Percentiles rank a stretch among this genome's conserved stretches.
phyloP scores from a whole-genome alignment of 2,113 vertebrate genomes.

The Trichomycterus rosablanca region DNA sequence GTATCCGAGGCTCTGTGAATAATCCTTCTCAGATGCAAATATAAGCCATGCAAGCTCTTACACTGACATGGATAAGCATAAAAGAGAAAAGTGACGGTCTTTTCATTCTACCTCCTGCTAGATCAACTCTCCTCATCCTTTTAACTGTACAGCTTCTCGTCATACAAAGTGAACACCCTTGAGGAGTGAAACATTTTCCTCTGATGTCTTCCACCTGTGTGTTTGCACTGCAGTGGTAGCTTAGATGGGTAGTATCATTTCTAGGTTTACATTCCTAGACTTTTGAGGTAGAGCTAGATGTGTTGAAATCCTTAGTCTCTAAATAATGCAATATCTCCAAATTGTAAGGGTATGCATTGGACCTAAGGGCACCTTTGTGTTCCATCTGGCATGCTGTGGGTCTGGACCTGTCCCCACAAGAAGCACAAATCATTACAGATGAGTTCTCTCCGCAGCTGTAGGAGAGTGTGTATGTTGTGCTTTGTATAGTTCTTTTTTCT shows the following conservation, averaged over 20 bases:
- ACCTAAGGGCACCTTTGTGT: conserved; percentile 18
- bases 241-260: too few relatives aligned
- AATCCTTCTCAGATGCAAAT: conserved; percentile 23
- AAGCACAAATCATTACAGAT: conserved; percentile 2
- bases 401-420: background rate
- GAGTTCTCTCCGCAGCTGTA: conserved; percentile 1
- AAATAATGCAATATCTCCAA: conserved; percentile 33
- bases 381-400: conserved; percentile 8
- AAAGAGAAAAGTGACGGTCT: conserved; percentile 46
- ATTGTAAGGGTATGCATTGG: conserved; percentile 23
- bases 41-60: too few relatives aligned
- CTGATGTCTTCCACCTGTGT: conserved; percentile 53
- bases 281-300: conserved; percentile 9
- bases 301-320: background rate
- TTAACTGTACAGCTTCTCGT: conserved; percentile 31
- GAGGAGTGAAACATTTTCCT: conserved; percentile 27
- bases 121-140: conserved; percentile 50
- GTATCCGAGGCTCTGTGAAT: conserved; percentile 26
- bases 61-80: conserved; percentile 7
- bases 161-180: conserved; percentile 29
- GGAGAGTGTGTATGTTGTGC: conserved; percentile 2
- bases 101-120: conserved; percentile 61
- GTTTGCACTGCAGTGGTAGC: conserved; percentile 44
- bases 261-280: too few relatives aligned
- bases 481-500: background rate